Evolutionary conservation across 2,113 vertebrate species (phyloP).

Genomic region (Strix uralensis): DNA sequence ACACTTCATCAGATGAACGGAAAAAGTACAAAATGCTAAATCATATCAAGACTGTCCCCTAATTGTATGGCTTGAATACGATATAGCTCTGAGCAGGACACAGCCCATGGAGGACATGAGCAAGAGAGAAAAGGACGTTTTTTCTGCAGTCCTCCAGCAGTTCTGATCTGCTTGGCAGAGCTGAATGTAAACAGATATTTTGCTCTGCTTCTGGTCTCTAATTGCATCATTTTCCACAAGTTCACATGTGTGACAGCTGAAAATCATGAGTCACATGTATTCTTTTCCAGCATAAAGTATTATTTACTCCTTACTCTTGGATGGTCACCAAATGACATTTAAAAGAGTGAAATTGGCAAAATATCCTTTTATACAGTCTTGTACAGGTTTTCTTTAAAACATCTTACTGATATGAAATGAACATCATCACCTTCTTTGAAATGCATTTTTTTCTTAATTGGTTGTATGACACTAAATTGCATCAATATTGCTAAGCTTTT

Average conservation of each 20-base stretch:
- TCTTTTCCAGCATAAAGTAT: constrained; percentile 1
- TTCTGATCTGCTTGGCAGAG: not conserved
- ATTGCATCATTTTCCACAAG: constrained; percentile 24
- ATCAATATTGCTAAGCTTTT: not conserved
- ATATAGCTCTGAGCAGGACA: not conserved
- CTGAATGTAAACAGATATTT: not conserved
- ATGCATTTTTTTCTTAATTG: not conserved
- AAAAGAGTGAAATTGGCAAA: not conserved
- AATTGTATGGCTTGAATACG: not conserved
- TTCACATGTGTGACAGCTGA: constrained; percentile 11
- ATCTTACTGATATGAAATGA: not conserved
- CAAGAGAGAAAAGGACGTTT: not conserved
- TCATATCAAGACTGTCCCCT: not conserved
- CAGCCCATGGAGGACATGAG: not conserved
- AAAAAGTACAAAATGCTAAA: not conserved
- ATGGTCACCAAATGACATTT: not conserved
- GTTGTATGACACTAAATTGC: not conserved
- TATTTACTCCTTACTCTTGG: constrained; percentile 7
- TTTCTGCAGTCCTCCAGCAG: not conserved
- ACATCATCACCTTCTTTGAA: not conserved
- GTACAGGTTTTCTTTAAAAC: not conserved
- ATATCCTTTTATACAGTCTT: not conserved
- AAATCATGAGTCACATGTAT: constrained; percentile 14
- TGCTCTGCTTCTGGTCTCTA: not conserved
- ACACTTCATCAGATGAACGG: not conserved